Base-by-base conservation (phyloP, 2,797 vertebrate species). In the Tenualosa ilisha region DNA sequence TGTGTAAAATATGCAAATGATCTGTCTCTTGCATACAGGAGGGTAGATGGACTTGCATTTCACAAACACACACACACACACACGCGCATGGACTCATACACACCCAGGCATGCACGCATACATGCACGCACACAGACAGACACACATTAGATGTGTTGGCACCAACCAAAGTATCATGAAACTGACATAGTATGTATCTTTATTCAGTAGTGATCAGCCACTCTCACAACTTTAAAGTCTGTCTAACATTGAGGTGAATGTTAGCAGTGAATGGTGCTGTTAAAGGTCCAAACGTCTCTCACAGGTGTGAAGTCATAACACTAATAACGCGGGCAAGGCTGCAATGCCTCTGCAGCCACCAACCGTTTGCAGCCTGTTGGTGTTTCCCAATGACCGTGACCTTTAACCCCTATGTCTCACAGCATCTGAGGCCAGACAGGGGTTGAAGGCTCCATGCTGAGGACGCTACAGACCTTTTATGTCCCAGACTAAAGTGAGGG, bases 401-500 rank as follows among this genome's bases (percentile, higher is more conserved):
- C 90, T 92, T 89, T 93, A 89, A 94, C 91, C 91, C 86, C 85
- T 90, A 88, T 37, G 40, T 49, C 84, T 59, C 68, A 24, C 75
- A 49, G 75, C 40, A 26, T 59, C 81, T 81, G 40, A 81, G 90
- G 89, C 83, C 37, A 90, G 85, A 90, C 88, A 86, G 88, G 91
- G 86, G 87, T 31, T 82, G 84, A 87, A 90, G 88, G 88, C 88
- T 91, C 72, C 91, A 90, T 89, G 87, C 92, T 87, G 89, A 88
- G 92, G 90, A 87, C 82, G 87, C 53, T 84, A 90, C 83, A 86
- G 82, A 86, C 82, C 88, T 94, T 31, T 94, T 92, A 94, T 88
- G 88, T 88, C 90, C 86, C 0, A 61, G 87, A 90, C 87, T 84
- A 90, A 93, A 91, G 90, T 43, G 5, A 22, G 37, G 72, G 40